Conservation (phyloP, 1,140 invertebrate genomes). For the Anthonomus grandis region DNA sequence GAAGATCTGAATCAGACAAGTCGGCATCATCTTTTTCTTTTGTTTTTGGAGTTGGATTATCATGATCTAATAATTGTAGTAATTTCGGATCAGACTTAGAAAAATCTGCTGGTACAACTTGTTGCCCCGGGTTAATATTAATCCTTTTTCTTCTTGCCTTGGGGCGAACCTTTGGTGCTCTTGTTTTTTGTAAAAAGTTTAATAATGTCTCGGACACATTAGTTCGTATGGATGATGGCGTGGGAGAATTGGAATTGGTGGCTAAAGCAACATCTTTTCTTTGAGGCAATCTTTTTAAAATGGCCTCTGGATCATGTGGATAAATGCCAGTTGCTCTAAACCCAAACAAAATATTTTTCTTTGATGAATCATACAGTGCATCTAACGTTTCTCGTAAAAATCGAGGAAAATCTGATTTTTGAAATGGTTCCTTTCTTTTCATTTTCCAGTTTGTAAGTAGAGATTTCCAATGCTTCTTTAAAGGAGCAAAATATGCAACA, state of each 20-base stretch:
- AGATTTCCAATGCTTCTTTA: conserved; percentile 6
- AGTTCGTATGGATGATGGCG: neutral
- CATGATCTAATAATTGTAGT: neutral
- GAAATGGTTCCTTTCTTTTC: conserved; percentile 6
- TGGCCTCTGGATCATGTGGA: neutral
- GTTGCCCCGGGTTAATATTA: neutral
- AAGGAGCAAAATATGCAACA: conserved; percentile 1
- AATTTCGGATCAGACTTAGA: too few species aligned
- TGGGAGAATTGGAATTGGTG: neutral
- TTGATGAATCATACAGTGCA: neutral
- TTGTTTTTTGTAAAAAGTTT: neutral
- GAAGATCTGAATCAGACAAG: neutral
- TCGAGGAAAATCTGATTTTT: conserved; percentile 6
- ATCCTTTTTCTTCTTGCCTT: neutral
- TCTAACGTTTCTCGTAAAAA: neutral
- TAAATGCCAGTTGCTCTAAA: conserved; percentile 1
- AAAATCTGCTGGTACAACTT: neutral
- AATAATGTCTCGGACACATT: neutral
- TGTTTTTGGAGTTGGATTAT: neutral
- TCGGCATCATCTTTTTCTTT: neutral
- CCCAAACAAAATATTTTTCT: neutral
- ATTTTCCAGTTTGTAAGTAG: conserved; percentile 7
- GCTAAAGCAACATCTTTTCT: neutral
- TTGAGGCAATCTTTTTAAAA: conserved; percentile 1
- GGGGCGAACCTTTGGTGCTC: neutral